Conservation (phyloP, 1,140 invertebrate species). For the Drosophila ohnishii region DNA sequence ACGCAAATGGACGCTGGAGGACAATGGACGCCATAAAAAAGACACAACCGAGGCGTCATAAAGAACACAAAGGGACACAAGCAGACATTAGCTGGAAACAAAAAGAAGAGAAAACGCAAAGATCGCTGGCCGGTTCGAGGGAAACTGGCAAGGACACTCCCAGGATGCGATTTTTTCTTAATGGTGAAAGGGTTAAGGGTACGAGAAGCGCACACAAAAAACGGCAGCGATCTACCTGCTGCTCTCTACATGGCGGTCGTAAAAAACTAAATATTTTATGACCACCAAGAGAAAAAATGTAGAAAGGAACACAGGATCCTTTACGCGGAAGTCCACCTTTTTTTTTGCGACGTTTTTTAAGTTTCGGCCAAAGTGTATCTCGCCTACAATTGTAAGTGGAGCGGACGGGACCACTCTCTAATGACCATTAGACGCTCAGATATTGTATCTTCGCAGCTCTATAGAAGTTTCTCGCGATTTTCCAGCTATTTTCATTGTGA, state of each 20-base stretch:
- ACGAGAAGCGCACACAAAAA: constrained; percentile 40
- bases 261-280: constrained; percentile 78
- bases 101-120: constrained; percentile 42
- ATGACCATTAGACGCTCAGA: constrained; percentile 34
- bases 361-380: constrained; percentile 3
- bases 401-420: constrained; percentile 49
- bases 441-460: constrained; percentile 3
- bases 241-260: constrained; percentile 21
- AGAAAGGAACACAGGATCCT: constrained; percentile 25
- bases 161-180: constrained; percentile 59
- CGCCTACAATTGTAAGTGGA: constrained; percentile 63
- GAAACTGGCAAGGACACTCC: constrained; percentile 58
- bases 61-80: constrained; percentile 61
- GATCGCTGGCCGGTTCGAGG: constrained; percentile 30
- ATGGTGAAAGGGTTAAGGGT: constrained; percentile 71
- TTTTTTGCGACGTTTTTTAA: constrained; percentile 41
- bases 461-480: constrained; percentile 73
- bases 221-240: constrained; percentile 33
- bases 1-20: constrained; percentile 33
- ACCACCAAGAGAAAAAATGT: constrained; percentile 24
- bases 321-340: constrained; percentile 63
- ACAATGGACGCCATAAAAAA: constrained; percentile 71
- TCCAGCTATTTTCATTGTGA: constrained; percentile 74
- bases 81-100: constrained; percentile 69
- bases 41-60: constrained; percentile 69